These are phyloP conservation scores for Sinocyclocheilus grahami DNA, from an alignment of 2,113 vertebrate genomes.

Conservation along the genomic window DNA sequence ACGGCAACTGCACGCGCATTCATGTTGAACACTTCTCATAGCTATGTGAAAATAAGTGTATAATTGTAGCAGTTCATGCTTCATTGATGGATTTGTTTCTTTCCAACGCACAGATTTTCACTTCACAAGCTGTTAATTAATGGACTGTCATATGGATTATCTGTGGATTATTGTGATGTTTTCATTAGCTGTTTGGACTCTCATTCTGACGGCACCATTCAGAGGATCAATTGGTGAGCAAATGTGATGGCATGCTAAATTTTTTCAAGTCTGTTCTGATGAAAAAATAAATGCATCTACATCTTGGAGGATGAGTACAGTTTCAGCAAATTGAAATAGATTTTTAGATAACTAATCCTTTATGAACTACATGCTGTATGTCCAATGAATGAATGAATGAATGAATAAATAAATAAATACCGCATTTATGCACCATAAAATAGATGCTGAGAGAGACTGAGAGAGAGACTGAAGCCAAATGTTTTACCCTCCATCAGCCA, in stretches of 20 bases:
- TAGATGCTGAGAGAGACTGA: background rate
- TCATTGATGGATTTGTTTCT: background rate
- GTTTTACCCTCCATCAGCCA: constrained; percentile 14
- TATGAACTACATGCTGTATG: background rate
- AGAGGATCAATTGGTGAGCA: background rate
- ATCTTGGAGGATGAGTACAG: background rate
- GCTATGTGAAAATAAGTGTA: too few species aligned
- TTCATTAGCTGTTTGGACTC: too few species aligned
- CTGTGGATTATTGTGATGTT: too few species aligned
- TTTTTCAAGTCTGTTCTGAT: background rate
- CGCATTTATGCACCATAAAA: background rate
- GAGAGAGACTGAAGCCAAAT: background rate
- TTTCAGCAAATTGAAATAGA: background rate
- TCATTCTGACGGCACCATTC: too few species aligned
- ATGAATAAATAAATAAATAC: too few species aligned
- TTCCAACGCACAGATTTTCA: background rate
- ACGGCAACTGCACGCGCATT: too few species aligned
- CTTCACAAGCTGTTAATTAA: background rate
- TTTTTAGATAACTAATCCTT: background rate
- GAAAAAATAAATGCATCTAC: background rate
- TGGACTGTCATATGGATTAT: background rate
- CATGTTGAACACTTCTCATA: too few species aligned
- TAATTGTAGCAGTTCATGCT: too few species aligned
- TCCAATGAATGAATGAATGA: too few species aligned
- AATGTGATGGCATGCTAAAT: background rate